Percentiles rank a stretch among this genome's conserved stretches.
phyloP scores from a whole-genome alignment of 35 echinoderm and acorn worm genomes.

The Heliocidaris tuberculata region DNA sequence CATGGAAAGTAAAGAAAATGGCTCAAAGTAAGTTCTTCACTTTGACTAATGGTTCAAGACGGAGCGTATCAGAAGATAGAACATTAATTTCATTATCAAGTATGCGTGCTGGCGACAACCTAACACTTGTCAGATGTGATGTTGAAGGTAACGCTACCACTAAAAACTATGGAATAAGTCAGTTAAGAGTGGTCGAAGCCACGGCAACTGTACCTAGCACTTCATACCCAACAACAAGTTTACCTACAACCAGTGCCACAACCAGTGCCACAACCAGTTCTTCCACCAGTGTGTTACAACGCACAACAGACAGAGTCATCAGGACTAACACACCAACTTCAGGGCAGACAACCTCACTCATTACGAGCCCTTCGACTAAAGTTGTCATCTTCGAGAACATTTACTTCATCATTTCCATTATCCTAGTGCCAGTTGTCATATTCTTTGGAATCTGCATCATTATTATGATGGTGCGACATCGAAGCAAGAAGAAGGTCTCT shows the following conservation, averaged over 20 bases:
- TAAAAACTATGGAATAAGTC: slow-evolving; percentile 6
- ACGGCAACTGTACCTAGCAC: neutral
- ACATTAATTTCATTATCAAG: neutral
- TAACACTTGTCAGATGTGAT: neutral
- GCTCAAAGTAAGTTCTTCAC: neutral
- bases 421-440: neutral
- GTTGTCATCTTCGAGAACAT: neutral
- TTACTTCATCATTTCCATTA: neutral
- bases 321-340: neutral
- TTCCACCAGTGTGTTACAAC: neutral
- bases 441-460: slow-evolving; percentile 28
- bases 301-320: neutral
- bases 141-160: neutral
- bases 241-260: neutral
- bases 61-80: neutral
- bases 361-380: neutral
- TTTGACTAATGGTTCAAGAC: neutral
- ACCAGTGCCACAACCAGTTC: neutral
- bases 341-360: neutral
- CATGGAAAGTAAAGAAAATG: neutral
- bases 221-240: neutral
- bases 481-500: neutral
- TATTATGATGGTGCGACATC: neutral
- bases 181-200: neutral
- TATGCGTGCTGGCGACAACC: neutral